phyloP scores from a whole-genome alignment of 2,888 invertebrate species.

The Lycia hirtaria region DNA sequence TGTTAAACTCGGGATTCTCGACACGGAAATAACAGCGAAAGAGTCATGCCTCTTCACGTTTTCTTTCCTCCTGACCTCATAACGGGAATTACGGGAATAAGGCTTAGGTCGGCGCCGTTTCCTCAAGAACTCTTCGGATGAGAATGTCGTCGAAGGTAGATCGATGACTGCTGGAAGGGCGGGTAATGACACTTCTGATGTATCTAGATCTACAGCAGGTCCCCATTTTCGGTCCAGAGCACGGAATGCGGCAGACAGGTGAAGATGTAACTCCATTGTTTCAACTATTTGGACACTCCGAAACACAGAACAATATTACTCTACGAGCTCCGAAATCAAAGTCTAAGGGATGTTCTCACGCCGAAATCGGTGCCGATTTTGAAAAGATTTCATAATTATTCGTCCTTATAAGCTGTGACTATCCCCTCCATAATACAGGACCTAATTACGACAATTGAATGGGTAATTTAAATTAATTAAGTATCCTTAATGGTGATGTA shows the following conservation, averaged over 20 bases:
- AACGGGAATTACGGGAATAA: constrained; percentile 48
- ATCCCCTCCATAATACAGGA: constrained; percentile 15
- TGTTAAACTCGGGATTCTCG: constrained; percentile 44
- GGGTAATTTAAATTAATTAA: constrained; percentile 28
- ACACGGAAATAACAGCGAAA: constrained; percentile 57
- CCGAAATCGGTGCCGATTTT: constrained; percentile 14
- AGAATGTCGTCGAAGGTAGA: constrained; percentile 56
- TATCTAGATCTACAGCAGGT: constrained; percentile 58
- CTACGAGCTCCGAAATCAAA: no score
- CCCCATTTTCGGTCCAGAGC: constrained; percentile 69
- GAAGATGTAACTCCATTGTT: constrained; percentile 65
- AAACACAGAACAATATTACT: no score
- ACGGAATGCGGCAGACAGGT: constrained; percentile 62
- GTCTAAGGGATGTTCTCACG: constrained; percentile 1
- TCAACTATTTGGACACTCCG: no score
- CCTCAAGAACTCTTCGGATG: constrained; percentile 62
- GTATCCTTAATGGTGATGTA: constrained; percentile 12
- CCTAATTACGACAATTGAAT: constrained; percentile 31
- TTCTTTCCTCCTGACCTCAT: constrained; percentile 36
- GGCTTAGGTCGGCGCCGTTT: constrained; percentile 48
- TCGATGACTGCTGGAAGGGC: constrained; percentile 59
- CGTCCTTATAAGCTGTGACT: constrained; percentile 10
- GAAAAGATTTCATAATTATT: constrained; percentile 12
- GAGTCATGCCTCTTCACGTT: constrained; percentile 51
- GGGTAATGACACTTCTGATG: constrained; percentile 43